Percentiles rank a stretch among this genome's conserved stretches.
Evolutionary conservation across 2,113 vertebrate genomes (phyloP).

Genomic region (Chionomys nivalis): DNA sequence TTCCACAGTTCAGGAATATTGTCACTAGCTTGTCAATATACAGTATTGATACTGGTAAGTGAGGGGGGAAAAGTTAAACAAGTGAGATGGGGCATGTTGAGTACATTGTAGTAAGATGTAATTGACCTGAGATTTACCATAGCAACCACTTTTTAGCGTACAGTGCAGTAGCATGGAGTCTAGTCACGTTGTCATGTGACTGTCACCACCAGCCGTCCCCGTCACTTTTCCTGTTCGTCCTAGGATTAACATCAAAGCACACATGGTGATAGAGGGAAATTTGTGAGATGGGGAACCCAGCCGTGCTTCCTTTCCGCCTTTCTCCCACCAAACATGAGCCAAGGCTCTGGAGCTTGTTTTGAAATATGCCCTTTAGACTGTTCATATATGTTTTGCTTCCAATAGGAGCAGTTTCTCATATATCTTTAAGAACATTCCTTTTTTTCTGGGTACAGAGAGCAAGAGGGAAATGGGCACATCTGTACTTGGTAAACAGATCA

Average conservation of each 20-base stretch:
- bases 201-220: neutral
- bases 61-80: neutral
- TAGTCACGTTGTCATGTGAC: no score
- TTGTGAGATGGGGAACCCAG: neutral
- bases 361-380: conserved; percentile 48
- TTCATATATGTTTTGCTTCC: neutral
- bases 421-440: neutral
- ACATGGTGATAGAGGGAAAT: neutral
- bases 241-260: neutral
- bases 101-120: neutral
- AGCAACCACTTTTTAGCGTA: neutral
- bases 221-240: neutral
- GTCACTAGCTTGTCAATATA: neutral
- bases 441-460: conserved; percentile 39
- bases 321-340: neutral
- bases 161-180: neutral
- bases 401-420: conserved; percentile 1
- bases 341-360: conserved; percentile 17
- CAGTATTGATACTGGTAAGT: neutral
- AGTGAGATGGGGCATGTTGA: neutral
- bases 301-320: neutral
- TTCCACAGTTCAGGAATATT: neutral
- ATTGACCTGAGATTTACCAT: neutral
- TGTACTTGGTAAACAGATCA: neutral
- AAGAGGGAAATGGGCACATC: neutral